phyloP scores from a whole-genome alignment of 2,797 vertebrate genomes.

The Eulemur coronatus region DNA sequence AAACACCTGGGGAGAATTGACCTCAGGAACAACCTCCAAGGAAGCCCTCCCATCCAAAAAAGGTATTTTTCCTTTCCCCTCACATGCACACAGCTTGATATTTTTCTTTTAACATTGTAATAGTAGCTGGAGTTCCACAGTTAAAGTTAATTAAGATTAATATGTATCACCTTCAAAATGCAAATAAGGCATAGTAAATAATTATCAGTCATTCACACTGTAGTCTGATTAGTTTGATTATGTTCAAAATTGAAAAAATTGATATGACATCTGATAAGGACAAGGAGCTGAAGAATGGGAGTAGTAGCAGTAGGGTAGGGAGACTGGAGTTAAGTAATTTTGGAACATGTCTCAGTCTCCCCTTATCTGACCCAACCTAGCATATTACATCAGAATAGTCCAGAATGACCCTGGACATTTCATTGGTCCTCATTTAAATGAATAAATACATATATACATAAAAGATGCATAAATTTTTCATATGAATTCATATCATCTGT shows the following conservation, averaged over 20 bases:
- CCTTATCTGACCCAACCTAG: neutral
- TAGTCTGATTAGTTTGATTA: neutral
- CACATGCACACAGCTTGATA: neutral
- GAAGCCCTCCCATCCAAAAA: neutral
- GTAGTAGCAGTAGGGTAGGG: neutral
- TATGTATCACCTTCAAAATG: neutral
- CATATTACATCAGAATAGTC: neutral
- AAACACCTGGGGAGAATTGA: neutral
- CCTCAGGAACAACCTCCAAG: neutral
- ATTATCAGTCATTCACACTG: neutral
- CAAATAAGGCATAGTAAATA: neutral
- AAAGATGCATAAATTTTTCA: neutral
- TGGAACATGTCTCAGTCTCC: neutral
- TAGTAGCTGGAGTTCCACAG: neutral
- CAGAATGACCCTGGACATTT: neutral
- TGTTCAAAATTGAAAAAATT: neutral
- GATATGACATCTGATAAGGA: neutral
- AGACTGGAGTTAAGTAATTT: neutral
- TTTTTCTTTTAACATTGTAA: neutral
- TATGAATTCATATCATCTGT: neutral
- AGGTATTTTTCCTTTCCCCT: neutral
- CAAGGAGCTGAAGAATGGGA: neutral
- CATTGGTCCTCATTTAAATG: neutral
- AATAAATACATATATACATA: neutral
- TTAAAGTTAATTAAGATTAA: neutral